phyloP scores from a whole-genome alignment of 2,113 vertebrate genomes.

The Corapipo altera region DNA sequence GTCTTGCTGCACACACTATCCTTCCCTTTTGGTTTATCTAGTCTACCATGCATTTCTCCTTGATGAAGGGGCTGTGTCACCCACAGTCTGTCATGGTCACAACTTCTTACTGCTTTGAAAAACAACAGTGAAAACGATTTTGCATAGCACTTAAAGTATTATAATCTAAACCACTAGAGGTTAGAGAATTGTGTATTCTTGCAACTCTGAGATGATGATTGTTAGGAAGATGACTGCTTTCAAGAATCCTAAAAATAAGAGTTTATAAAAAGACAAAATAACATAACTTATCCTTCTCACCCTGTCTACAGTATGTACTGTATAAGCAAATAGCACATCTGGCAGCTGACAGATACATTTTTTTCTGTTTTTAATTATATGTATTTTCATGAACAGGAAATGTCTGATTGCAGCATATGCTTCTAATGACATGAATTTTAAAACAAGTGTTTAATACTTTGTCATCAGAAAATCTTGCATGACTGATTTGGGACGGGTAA shows the following conservation, averaged over 20 bases:
- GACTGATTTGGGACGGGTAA: not conserved
- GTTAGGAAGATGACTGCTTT: not conserved
- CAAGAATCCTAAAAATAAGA: not conserved
- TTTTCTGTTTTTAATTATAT: slow-evolving; percentile 40
- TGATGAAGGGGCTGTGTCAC: not conserved
- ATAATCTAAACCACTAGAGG: not conserved
- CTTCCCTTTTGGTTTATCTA: not conserved
- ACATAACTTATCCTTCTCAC: not conserved
- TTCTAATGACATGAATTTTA: not conserved
- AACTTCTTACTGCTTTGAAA: not conserved
- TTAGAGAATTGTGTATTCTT: not conserved
- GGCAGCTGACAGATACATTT: slow-evolving; percentile 47
- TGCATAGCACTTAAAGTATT: not conserved
- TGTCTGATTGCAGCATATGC: slow-evolving; percentile 38
- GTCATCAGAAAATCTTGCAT: slow-evolving; percentile 2
- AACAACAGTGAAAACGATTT: not conserved
- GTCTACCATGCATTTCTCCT: not conserved
- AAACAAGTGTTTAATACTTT: slow-evolving; percentile 1
- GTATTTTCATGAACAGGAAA: slow-evolving; percentile 43
- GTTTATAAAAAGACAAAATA: not conserved
- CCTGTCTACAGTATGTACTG: not conserved
- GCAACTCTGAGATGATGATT: not conserved
- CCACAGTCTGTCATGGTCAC: not conserved
- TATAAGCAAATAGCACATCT: slow-evolving; percentile 55
- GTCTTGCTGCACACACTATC: not conserved